Base-by-base conservation (phyloP, 64 coral and sea anemone species). In the Anthopleura sola region DNA sequence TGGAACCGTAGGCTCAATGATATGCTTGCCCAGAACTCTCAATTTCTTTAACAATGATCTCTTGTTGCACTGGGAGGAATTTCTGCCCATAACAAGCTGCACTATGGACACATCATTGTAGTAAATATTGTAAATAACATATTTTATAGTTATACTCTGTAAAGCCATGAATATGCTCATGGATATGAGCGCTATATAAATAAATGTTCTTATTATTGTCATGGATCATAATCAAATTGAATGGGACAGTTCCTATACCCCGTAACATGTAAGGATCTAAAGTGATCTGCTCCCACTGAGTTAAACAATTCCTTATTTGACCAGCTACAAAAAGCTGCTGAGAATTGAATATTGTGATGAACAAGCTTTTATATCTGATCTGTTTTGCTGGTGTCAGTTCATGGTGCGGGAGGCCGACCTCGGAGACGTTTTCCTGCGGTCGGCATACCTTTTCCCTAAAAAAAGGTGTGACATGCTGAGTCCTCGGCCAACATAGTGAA, bases 181-280 rank as follows among this genome's bases (percentile, higher is more conserved):
- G n/a, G n/a, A n/a, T n/a, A n/a, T n/a, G n/a, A n/a, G n/a, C n/a
- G n/a, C n/a, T n/a, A n/a, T n/a, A n/a, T n/a, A n/a, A n/a, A n/a
- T n/a, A n/a, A n/a, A n/a, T n/a, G n/a, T n/a, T n/a, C n/a, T n/a
- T n/a, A n/a, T n/a, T n/a, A n/a, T n/a, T n/a, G n/a, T n/a, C n/a
- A 29, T 80, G 83, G 0, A 84, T 40, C 24, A 49, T 20, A 40
- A 23, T 93, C 76, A 89, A 89, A 89, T 58, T n/a, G n/a, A n/a
- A n/a, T 49, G 28, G 86, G 58, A 82, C 87, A 89, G 62, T 89
- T 28, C 56, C 50, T 57, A n/a, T 60, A 44, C 82, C 69, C 86
- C 86, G 86, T 47, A 93, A 93, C 31, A 93, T 84, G 75, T 88
- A 92, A 48, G 87, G 83, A 85, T 89, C 87, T 76, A 83, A 86